Evolutionary conservation across 1,140 invertebrate species (phyloP).

Genomic region (Cryptotermes secundus): DNA sequence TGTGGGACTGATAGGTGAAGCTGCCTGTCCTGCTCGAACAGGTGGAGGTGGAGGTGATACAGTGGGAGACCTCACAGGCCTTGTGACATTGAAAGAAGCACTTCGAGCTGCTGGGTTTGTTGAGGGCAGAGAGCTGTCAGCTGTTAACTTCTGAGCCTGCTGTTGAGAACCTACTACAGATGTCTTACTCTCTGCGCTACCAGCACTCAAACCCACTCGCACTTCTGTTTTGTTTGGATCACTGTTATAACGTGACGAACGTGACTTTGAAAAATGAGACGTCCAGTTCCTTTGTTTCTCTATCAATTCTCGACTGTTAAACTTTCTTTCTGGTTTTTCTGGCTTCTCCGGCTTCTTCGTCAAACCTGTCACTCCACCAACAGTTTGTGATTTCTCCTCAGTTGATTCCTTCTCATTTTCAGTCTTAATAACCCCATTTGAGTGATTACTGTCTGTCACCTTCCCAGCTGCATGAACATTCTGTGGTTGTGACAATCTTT

Average conservation of each 20-base stretch:
- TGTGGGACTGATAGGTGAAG: slow-evolving; percentile 32
- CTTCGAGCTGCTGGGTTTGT: slow-evolving; percentile 46
- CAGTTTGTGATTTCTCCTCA: not conserved
- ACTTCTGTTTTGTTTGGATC: slow-evolving; percentile 56
- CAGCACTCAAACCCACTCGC: slow-evolving; percentile 39
- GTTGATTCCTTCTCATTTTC: not conserved
- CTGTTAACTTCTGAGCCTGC: not conserved
- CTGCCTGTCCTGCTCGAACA: slow-evolving; percentile 41
- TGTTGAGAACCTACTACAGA: not conserved
- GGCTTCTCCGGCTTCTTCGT: slow-evolving; percentile 58
- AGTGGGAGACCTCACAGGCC: slow-evolving; percentile 50
- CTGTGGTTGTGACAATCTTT: not conserved
- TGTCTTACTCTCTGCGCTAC: not conserved
- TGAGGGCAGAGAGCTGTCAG: slow-evolving; percentile 39
- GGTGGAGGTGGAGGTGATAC: slow-evolving; percentile 54
- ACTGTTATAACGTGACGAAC: slow-evolving; percentile 61
- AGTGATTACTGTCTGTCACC: not conserved
- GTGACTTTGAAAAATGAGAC: slow-evolving; percentile 79
- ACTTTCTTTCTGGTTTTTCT: slow-evolving; percentile 77
- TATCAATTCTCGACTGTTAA: slow-evolving; percentile 81
- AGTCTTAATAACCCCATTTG: not conserved
- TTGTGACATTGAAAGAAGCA: slow-evolving; percentile 48
- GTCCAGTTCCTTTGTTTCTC: slow-evolving; percentile 91
- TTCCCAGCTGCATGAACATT: not conserved
- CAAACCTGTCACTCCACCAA: not conserved